Evolutionary conservation across 2,888 invertebrate species (phyloP), one percentile per base, ranked within the genome.

Genomic region (Nomada fabriciana): DNA sequence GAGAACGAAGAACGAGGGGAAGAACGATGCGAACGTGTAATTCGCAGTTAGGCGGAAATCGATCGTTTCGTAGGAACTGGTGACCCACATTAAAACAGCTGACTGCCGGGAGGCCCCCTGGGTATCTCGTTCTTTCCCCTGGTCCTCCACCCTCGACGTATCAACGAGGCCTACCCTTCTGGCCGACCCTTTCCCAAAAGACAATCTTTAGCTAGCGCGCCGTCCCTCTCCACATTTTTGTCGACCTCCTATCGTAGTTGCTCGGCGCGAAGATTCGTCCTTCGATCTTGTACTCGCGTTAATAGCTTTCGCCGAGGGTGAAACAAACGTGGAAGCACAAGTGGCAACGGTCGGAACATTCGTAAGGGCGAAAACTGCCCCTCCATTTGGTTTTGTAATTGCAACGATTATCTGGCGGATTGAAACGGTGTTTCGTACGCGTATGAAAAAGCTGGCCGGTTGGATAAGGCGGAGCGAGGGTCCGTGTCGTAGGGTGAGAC

Each of bases 61-160:
- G 91, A 91, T 91, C 85, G 87, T 89, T 86, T 89, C 79, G 82
- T 75, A 79, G 75, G 84, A 80, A 78, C 90, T 80, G 83, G 85
- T 92, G 91, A 92, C 92, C 92, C 85, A 92, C 86, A 92, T 92
- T 90, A 90, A 88, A 92, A 91, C 93, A 92, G 92, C 93, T 92
- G 92, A 91, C 89, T 90, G 74, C 50, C 64, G 76, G 73, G 63
- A 80, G 75, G 76, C 50, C 86, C 76, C 86, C 76, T 59, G 69
- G 77, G 65, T 80, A 72, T 76, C 80, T 76, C 69, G 69, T 81
- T 77, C 78, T 85, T 88, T 86, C 85, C 89, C 88, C 86, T 36
- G 43, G 29, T 42, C 60, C 59, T 69, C 86, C 74, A 83, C 71
- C 76, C 83, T 73, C 76, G 57, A 71, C 23, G 50, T 60, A 67